Evolutionary conservation across 92 coral and sea anemone species (phyloP).

Genomic region (Parazoanthus swiftii): DNA sequence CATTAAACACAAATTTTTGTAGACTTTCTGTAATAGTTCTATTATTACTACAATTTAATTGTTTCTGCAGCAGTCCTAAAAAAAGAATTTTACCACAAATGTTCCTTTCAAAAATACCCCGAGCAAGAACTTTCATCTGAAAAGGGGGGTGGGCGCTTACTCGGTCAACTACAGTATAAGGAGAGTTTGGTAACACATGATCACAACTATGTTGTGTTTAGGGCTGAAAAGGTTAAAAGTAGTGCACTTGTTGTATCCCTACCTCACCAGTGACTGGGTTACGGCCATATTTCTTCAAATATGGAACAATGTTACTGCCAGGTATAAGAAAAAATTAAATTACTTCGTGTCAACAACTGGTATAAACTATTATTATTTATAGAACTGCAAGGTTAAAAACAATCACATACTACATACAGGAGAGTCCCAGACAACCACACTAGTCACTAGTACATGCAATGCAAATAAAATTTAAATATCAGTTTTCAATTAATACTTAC

Average conservation of each 20-base stretch:
- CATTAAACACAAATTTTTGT: no score
- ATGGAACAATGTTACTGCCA: conserved; percentile 91
- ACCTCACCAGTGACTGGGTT: conserved; percentile 98
- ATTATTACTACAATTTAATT: no score
- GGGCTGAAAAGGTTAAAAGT: neutral
- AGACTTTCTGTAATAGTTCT: no score
- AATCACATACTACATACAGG: neutral
- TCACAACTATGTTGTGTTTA: neutral
- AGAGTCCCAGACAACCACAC: neutral
- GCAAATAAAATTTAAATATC: neutral
- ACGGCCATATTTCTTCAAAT: conserved; percentile 83
- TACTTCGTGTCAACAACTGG: neutral
- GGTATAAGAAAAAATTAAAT: neutral
- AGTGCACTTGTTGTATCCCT: neutral
- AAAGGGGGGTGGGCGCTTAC: no score
- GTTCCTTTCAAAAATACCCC: no score
- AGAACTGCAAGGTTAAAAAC: neutral
- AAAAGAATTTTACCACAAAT: no score
- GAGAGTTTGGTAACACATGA: no score
- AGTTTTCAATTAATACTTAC: conserved; percentile 58
- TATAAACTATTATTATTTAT: neutral
- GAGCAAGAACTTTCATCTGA: no score
- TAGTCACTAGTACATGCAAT: neutral
- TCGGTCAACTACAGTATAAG: no score
- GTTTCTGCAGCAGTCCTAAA: no score